Evolutionary conservation across 2,113 vertebrate genomes (phyloP), one percentile per base, ranked within the genome.

Genomic region (Melanotaenia duboulayi): DNA sequence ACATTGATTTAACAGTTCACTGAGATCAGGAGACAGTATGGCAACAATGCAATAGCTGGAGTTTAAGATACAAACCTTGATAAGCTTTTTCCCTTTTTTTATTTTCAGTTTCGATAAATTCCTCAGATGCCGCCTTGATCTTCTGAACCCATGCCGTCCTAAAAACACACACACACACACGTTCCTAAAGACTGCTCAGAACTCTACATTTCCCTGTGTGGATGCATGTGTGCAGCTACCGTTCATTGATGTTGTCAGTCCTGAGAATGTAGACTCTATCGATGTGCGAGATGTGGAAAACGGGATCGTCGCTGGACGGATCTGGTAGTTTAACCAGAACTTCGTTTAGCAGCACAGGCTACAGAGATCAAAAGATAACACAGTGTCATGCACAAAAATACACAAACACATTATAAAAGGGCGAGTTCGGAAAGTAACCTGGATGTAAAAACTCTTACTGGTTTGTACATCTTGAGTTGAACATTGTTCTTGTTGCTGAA

Each of bases 81-180:
- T 97, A 98, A 19, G 94, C 93, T 67, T 94, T 97, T 59, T 99
- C 97, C 13, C 96, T 93, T 82, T 97, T 98, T 81, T 92, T 97
- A 93, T 97, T 97, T 78, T 99, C 98, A 0, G 93, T 98, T 84
- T 97, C 96, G 0, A 99, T 94, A 80, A 96, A 98, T 22, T 96
- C 94, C 86, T 99, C 98, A 0, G 98, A 98, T 0, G 96, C 96
- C 0, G 92, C 93, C 89, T 99, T 99, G 87, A 98, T 97, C 89
- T 99, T 99, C 92, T 99, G 98, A 80, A 98, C 96, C 98, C 98
- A 99, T 46, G 97, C 95, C 2, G 97, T 98, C 79, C 98, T 99
- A 75, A 37, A 55, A 57, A 54, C 50, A 60, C 4, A 35, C 59
- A 81, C 12, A 81, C 17, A 51, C 19, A 57, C 22, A 61, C 6